Conservation (phyloP, 2,113 vertebrate species). For the Hippocampus abdominalis region DNA sequence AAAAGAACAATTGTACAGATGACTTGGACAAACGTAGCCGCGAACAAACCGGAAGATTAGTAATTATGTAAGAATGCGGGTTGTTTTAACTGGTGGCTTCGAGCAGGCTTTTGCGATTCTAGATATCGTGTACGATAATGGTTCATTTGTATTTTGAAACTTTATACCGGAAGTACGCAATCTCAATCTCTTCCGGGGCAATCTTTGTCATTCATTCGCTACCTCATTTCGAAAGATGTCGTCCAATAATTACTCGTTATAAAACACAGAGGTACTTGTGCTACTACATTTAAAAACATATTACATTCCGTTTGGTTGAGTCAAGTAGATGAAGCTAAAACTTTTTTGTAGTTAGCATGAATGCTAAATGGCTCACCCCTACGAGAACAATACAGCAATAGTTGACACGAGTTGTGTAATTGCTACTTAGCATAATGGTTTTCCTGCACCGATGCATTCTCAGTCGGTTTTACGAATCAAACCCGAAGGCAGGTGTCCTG, state of each 20-base stretch:
- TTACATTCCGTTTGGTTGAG: background rate
- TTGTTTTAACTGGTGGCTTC: too few species aligned
- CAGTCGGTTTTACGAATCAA: background rate
- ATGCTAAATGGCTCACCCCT: too few species aligned
- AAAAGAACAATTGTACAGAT: too few species aligned
- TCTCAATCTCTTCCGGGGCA: background rate
- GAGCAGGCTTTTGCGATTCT: too few species aligned
- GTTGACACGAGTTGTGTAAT: background rate
- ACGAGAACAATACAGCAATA: background rate
- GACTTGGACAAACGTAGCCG: too few species aligned
- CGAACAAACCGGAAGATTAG: too few species aligned
- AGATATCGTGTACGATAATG: too few species aligned
- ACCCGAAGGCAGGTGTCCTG: background rate
- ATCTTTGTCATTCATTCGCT: background rate
- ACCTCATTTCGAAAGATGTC: background rate
- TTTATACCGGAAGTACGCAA: background rate
- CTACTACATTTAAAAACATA: background rate
- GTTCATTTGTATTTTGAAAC: background rate
- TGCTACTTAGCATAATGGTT: constrained; percentile 15
- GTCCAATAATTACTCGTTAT: background rate
- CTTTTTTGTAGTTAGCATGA: background rate
- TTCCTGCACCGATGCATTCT: background rate
- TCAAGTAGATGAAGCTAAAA: background rate
- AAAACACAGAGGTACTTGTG: background rate
- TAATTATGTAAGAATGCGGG: too few species aligned